Percentiles rank a stretch among this genome's conserved stretches.
Evolutionary conservation across 2,888 invertebrate species (phyloP).

Genomic region (Morpho helenor): DNA sequence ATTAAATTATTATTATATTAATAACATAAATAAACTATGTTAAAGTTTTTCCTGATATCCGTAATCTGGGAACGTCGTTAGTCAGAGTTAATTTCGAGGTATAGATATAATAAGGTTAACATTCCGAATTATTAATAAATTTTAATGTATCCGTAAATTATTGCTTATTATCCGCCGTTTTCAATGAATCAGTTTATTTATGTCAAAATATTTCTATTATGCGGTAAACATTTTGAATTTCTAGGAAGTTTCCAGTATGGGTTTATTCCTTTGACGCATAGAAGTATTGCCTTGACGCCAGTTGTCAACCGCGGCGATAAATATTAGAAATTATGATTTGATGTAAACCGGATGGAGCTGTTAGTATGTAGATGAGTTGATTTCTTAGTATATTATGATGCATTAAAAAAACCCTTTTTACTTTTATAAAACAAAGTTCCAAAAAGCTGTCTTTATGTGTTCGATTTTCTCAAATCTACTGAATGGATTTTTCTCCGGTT

Average conservation of each 20-base stretch:
- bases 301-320: constrained; percentile 30
- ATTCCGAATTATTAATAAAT: constrained; percentile 29
- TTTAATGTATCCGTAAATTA: constrained; percentile 1
- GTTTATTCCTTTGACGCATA: constrained; percentile 26
- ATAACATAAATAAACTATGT: constrained; percentile 2
- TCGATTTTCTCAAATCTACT: too few relatives aligned
- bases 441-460: too few relatives aligned
- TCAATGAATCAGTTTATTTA: constrained; percentile 40
- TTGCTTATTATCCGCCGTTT: constrained; percentile 37
- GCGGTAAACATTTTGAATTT: constrained; percentile 38
- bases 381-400: constrained; percentile 14
- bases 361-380: constrained; percentile 20
- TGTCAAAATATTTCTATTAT: constrained; percentile 35
- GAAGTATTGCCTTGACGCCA: constrained; percentile 25
- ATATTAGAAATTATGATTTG: constrained; percentile 31
- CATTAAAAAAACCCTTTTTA: too few relatives aligned
- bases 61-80: background rate
- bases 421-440: too few relatives aligned
- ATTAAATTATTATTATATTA: constrained; percentile 5
- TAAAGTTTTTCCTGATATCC: background rate
- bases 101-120: background rate
- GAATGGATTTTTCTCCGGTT: too few relatives aligned
- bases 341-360: constrained; percentile 30
- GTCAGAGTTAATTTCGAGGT: background rate
- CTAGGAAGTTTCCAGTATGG: constrained; percentile 26